These are phyloP conservation scores for Leptocoma aspasia DNA, from an alignment of 2,113 vertebrate species.

Conservation along the genomic window DNA sequence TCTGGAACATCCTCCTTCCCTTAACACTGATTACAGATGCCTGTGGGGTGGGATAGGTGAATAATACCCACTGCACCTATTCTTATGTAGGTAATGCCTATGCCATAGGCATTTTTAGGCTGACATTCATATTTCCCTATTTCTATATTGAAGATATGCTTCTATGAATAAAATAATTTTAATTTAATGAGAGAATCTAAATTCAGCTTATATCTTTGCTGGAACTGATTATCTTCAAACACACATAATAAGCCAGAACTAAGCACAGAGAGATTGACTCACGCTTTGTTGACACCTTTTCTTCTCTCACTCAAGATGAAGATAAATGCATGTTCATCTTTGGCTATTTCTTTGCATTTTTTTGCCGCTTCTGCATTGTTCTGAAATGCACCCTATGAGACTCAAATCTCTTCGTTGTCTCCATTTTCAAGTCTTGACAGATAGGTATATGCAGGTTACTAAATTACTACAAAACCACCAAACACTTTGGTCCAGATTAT, in stretches of 20 bases:
- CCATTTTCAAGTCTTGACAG: neutral
- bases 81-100: neutral
- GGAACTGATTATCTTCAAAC: slow-evolving; percentile 21
- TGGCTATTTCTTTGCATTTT: neutral
- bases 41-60: neutral
- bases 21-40: neutral
- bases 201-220: neutral
- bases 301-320: neutral
- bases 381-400: neutral
- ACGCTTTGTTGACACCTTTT: neutral
- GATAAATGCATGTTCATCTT: neutral
- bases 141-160: neutral
- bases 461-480: neutral
- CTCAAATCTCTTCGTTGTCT: neutral
- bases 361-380: neutral
- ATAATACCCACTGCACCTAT: neutral
- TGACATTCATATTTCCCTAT: neutral
- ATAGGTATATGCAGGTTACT: neutral
- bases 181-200: neutral
- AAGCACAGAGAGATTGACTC: neutral
- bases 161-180: neutral
- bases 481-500: neutral
- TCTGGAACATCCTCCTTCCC: neutral
- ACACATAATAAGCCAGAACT: neutral
- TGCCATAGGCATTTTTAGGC: neutral